Percentiles rank a stretch among this genome's conserved stretches.
phyloP scores from a whole-genome alignment of 2,888 invertebrate species.

The Rotaria magnacalcarata region DNA sequence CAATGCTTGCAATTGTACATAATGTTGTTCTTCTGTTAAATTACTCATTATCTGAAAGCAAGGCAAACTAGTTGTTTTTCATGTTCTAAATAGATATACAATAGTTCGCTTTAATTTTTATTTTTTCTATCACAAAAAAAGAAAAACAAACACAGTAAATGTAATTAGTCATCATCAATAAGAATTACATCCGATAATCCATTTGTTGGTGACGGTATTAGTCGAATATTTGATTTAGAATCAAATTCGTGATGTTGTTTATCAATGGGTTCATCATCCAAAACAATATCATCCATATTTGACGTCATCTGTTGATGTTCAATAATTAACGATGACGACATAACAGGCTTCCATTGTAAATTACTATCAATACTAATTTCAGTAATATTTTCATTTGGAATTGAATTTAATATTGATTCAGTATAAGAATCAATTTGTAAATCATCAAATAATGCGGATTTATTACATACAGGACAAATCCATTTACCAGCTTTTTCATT shows the following conservation, averaged over 20 bases:
- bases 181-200: not conserved
- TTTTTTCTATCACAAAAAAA: not conserved
- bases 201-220: not conserved
- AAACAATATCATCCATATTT: not conserved
- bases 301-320: not conserved
- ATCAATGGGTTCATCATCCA: not conserved
- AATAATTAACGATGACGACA: not conserved
- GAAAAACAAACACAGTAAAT: not conserved
- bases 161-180: not conserved
- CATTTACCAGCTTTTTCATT: constrained; percentile 96
- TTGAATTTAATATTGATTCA: constrained; percentile 39
- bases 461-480: constrained; percentile 96
- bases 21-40: constrained; percentile 1
- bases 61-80: not conserved
- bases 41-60: constrained; percentile 8
- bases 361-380: not conserved
- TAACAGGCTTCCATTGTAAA: constrained; percentile 15
- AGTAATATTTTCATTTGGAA: not conserved
- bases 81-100: not conserved
- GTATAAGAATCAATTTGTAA: constrained; percentile 83
- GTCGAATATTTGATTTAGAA: not conserved
- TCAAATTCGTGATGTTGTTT: not conserved
- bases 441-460: constrained; percentile 79
- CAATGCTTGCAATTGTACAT: not conserved
- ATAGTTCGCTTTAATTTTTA: not conserved